Conservation (phyloP, 1,140 invertebrate genomes). For the Tribolium madens region DNA sequence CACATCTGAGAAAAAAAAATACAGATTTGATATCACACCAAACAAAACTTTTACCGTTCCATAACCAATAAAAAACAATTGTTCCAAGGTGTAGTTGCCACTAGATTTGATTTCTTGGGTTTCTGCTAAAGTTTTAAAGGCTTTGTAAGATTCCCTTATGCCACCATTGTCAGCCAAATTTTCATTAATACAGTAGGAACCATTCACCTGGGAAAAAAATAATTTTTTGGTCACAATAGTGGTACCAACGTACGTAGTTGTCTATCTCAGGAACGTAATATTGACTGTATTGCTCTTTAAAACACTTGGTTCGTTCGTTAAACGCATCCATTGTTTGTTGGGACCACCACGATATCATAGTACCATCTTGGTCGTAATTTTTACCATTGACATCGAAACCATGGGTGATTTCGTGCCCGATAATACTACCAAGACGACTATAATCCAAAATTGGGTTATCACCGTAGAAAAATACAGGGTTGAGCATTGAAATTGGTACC, state of each 20-base stretch:
- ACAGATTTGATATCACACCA: background rate
- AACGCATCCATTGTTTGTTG: constrained; percentile 64
- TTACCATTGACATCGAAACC: constrained; percentile 70
- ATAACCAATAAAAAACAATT: constrained; percentile 82
- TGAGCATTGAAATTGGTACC: constrained; percentile 59
- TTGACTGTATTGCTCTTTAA: constrained; percentile 71
- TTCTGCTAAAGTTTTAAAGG: constrained; percentile 62
- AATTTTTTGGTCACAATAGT: background rate
- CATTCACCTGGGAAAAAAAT: constrained; percentile 48
- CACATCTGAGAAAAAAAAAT: constrained; percentile 69
- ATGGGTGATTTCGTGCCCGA: constrained; percentile 75
- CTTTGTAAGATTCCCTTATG: constrained; percentile 72
- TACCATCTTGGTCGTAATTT: constrained; percentile 69
- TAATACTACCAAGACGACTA: constrained; percentile 70
- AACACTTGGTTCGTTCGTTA: constrained; percentile 71
- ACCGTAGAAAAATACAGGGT: constrained; percentile 60
- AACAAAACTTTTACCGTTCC: constrained; percentile 63
- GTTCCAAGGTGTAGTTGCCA: constrained; percentile 66
- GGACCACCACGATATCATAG: constrained; percentile 69
- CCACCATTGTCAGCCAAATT: constrained; percentile 81
- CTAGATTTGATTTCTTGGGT: background rate
- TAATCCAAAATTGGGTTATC: constrained; percentile 64
- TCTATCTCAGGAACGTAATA: constrained; percentile 69
- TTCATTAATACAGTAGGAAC: constrained; percentile 65
- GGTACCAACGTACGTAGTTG: constrained; percentile 59